Base-by-base conservation (phyloP, 2,797 vertebrate genomes). In the Aselliscus stoliczkanus region DNA sequence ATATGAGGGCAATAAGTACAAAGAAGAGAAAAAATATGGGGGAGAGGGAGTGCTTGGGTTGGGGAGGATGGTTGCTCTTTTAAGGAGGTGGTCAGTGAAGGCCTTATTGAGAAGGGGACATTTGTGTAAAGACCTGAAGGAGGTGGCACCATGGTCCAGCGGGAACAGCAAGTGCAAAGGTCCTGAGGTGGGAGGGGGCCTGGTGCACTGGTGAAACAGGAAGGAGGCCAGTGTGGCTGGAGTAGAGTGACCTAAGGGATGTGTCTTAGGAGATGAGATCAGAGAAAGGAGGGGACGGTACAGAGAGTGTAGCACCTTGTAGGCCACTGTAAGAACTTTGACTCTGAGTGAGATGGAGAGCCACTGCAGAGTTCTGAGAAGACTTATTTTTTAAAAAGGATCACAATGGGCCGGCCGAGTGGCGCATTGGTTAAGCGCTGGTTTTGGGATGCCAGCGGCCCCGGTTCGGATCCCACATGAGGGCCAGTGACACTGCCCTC, bases 1-100 rank as follows among this genome's bases (percentile, higher is more conserved):
- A 8, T 13, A 17, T 9, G 8, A 64, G 29, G 54, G 23, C 0
- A 0, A 2, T n/a, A 14, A 54, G 20, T 58, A 67, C 50, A 39
- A 88, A 82, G 39, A 25, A 73, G 50, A 65, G 39, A 29, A 72
- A 64, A 82, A 39, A 5, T 11, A 7, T 15, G 29, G 54, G 31
- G 56, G 44, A 27, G 42, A 67, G 9, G 34, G 34, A 44, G 27
- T 62, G 27, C 54, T 44, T 50, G 65, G 34, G 44, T 64, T 5
- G 29, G 37, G 17, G 34, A 29, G 6, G 56, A 64, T 52, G 67
- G 54, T 37, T n/a, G n/a, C 8, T 39, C 25, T 72, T 60, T 60
- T 62, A 37, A 15, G 7, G 21, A n/a, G n/a, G n/a, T 11, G 31
- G 44, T 54, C 86, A 54, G 72, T 23, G 58, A 62, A 64, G 44